Evolutionary conservation across 2,113 vertebrate genomes (phyloP), one percentile per base, ranked within the genome.

Genomic region (Trogon surrucura): DNA sequence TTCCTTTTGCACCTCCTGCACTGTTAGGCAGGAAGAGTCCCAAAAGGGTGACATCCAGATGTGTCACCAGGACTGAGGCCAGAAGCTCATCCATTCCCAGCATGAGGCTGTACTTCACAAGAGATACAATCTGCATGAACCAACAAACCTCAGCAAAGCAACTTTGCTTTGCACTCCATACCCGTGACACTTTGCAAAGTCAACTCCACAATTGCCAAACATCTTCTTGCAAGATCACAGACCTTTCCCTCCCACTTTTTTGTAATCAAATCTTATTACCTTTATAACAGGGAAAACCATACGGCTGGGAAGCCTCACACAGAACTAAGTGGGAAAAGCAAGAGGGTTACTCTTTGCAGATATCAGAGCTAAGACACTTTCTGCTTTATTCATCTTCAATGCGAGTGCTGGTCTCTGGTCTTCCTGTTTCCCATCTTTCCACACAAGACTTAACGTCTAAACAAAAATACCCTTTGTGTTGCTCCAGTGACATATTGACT

Each of bases 81-180:
- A 64, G 92, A 7, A 71, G 80, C 82, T 95, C 89, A 81, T 26
- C 91, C 64, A 38, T 32, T 93, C 73, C 54, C 60, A 74, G 79
- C 84, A 66, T 17, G 91, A 84, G 80, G 89, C 27, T 85, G 77
- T 56, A 20, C 70, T 89, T 93, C 93, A 89, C 93, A 81, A 50
- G 45, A 94, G 85, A 96, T 91, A 96, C 36, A 38, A 94, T 88
- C 94, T 70, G 57, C 51, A 71, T 18, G 56, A 94, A 85, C 77
- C 88, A 82, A 92, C 58, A 96, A 95, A 89, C 19, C 90, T 86
- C 65, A 85, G 88, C 41, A 61, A 64, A 91, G 65, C 85, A 83
- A 47, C 56, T 83, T 72, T 53, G 66, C 78, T 95, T 88, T 86
- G 71, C 83, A 71, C 74, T 83, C 81, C 48, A 21, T 73, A 79